A percentile compares a stretch with the other conserved stretches of the same genome.
Conservation (phyloP, 2,888 invertebrate genomes). For the Zygogramma bicolorata region DNA sequence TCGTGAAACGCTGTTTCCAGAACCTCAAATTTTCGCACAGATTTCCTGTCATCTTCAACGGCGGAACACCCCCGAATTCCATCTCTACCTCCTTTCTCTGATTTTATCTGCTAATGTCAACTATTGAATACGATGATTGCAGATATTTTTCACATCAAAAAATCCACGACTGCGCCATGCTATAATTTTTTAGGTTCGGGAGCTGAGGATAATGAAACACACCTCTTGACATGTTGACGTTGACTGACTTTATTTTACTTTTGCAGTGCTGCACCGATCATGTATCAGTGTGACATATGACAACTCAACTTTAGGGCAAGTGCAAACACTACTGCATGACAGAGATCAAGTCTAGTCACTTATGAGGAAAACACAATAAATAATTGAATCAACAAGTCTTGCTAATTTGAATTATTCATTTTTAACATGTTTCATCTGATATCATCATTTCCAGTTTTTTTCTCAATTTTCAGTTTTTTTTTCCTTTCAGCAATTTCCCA, state of each 20-base stretch:
- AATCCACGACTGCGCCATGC: too few relatives aligned
- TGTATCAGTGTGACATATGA: background rate
- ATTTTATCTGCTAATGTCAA: background rate
- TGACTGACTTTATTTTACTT: background rate
- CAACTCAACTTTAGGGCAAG: too few relatives aligned
- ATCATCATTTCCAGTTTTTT: slow-evolving; percentile 23
- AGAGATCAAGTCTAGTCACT: too few relatives aligned
- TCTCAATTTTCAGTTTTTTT: slow-evolving; percentile 19
- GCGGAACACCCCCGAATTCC: background rate
- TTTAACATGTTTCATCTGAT: slow-evolving; percentile 18
- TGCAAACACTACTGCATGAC: too few relatives aligned
- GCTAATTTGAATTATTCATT: slow-evolving; percentile 16
- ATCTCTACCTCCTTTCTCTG: background rate
- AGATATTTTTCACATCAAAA: background rate
- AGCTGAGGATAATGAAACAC: background rate
- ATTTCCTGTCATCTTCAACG: background rate
- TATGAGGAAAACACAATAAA: too few relatives aligned
- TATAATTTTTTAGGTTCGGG: too few relatives aligned
- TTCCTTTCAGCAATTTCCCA: slow-evolving; percentile 20
- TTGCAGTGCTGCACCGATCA: background rate
- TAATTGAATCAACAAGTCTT: slow-evolving; percentile 11
- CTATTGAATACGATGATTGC: background rate
- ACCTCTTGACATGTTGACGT: background rate
- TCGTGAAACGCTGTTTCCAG: too few relatives aligned
- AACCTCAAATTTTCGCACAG: too few relatives aligned